These are phyloP conservation scores for Aurelia aurita DNA, from an alignment of 30 jellyfish, hydroid and myxozoan species.

Conservation along the genomic window DNA sequence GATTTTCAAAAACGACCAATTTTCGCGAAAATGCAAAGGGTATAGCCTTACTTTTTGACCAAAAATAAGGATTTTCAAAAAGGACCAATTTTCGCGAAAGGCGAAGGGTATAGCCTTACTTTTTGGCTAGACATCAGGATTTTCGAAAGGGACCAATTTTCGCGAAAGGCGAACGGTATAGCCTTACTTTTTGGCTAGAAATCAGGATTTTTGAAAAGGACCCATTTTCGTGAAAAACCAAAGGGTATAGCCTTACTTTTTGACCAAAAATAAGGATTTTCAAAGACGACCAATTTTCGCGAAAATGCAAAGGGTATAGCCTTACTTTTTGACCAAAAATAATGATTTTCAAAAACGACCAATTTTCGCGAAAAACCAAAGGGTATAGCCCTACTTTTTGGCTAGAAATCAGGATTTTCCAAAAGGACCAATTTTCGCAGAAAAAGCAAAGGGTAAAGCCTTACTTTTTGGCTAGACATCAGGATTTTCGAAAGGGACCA, in stretches of 20 bases:
- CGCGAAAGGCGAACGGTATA: background rate
- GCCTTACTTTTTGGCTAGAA: background rate
- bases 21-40: too few species aligned
- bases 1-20: background rate
- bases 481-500: background rate
- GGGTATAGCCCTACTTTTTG: background rate
- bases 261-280: background rate
- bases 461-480: background rate
- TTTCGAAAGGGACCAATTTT: background rate
- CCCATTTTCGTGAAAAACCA: background rate
- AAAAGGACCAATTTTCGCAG: background rate
- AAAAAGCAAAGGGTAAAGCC: background rate
- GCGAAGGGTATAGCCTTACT: background rate
- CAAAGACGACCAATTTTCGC: background rate
- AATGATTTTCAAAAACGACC: too few species aligned
- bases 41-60: background rate
- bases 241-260: slow-evolving; percentile 1
- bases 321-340: background rate
- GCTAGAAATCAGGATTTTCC: background rate
- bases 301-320: background rate
- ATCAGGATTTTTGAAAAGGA: background rate
- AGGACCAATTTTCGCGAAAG: background rate
- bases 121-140: background rate
- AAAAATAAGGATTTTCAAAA: background rate
- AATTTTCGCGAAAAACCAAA: background rate